Base-by-base conservation (phyloP, 2,888 invertebrate genomes). In the Drosophila meridionalis region DNA sequence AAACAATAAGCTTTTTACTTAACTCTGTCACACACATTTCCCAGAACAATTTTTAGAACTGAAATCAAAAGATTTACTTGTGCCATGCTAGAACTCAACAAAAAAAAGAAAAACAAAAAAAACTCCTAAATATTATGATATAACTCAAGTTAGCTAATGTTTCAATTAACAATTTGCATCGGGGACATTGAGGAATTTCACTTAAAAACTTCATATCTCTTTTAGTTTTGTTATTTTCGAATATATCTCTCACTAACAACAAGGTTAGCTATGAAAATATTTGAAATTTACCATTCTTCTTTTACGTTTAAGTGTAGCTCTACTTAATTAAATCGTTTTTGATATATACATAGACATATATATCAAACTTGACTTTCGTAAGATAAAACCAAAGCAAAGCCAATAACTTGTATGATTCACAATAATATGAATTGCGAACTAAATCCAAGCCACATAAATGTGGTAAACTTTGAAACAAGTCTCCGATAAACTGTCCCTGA, bases 21-120 rank as follows among this genome's bases (percentile, higher is more conserved):
- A 47, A 63, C 32, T 63, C 63, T 50, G 32, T 50, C 47, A 7
- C 28, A 47, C 47, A 28, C 28, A 36, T 58, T 52, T 70, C 53
- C 57, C 61, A 43, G 14, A 47, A 28, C 30, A 63, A 70, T 58
- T 57, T 47, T 59, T 48, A 50, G 78, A 72, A 77, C 78, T 77
- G 78, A 75, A 62, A 59, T 77, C 76, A 53, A 76, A 52, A 52
- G 34, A 38, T 74, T 71, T 65, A 72, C 60, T 60, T 61, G 74
- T 77, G 77, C 74, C 74, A 75, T 70, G 56, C 47, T 70, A 60
- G 42, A 69, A 69, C 56, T 56, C 62, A 69, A 20, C 30, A 56
- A 20, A 20, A 56, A 40, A n/a, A 5, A 36, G 26, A 52, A 52
- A 20, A 50, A n/a, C 2, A 4, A 38, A 20, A 55, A 14, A 26